Percentiles rank a stretch among this genome's conserved stretches.
phyloP scores from a whole-genome alignment of 2,888 invertebrate species.

The Pristionchus entomophagus region DNA sequence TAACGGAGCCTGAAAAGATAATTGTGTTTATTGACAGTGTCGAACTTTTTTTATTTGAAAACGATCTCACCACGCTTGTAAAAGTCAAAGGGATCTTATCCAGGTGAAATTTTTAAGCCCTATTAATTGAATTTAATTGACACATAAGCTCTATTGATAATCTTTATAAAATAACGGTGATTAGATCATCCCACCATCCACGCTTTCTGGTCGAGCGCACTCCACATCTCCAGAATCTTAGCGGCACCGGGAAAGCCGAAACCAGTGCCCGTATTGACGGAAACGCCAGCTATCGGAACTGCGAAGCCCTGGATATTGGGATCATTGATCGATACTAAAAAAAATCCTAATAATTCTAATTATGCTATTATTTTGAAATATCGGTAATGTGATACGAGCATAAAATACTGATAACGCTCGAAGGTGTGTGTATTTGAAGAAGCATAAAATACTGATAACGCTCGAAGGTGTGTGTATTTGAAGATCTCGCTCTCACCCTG shows the following conservation, averaged over 20 bases:
- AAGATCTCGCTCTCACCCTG: conserved; percentile 52
- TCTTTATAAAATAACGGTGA: neutral
- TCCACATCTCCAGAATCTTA: conserved; percentile 54
- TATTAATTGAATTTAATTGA: no score
- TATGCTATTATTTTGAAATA: neutral
- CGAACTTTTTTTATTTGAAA: neutral
- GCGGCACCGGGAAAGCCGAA: conserved; percentile 67
- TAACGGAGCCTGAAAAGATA: neutral
- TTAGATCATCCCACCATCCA: neutral
- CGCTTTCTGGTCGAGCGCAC: neutral
- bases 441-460: no score
- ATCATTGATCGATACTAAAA: neutral
- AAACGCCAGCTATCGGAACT: conserved; percentile 67
- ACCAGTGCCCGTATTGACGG: conserved; percentile 65
- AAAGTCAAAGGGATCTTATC: no score
- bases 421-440: no score
- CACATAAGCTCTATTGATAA: no score
- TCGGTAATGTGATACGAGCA: no score
- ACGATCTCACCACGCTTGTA: no score
- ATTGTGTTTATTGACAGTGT: neutral
- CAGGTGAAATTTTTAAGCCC: no score
- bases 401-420: no score
- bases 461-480: no score
- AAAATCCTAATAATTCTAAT: no score
- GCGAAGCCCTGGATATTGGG: conserved; percentile 60